Evolutionary conservation across 2,113 vertebrate genomes (phyloP), one percentile per base, ranked within the genome.

Genomic region (Clarias gariepinus): DNA sequence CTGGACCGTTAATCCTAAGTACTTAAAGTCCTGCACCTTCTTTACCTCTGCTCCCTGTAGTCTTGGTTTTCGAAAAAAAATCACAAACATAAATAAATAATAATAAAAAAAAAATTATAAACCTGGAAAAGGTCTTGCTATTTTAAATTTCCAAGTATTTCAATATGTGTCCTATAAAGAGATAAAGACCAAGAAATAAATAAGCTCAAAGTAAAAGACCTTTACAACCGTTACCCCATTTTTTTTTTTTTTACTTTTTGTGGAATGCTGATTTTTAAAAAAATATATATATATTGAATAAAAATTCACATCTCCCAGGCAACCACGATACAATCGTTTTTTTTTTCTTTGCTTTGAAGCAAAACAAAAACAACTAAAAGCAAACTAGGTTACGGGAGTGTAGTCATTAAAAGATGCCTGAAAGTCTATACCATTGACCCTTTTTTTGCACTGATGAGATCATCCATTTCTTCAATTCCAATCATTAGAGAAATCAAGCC

Each of bases 401-500:
- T 47, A 25, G 30, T 87, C 79, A 68, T 11, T 9, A 60, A 25
- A 58, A 84, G 57, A 80, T 64, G 74, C 36, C 64, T 80, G 60
- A 28, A 61, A 58, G 41, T 53, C 61, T 68, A 52, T 66, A 55
- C 71, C 28, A 61, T 82, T 61, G 80, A 78, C 36, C 12, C 69
- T 78, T 86, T 8, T 81, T 86, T 76, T 60, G 71, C 41, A 18
- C 73, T 76, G 68, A 81, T 86, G 64, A 81, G 81, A 84, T 28
- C 21, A 63, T 57, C 30, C 13, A 81, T 90, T 83, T 86, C 63
- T 68, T 73, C 11, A 15, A 84, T 61, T n/a, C 19, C 15, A 36
- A 21, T 84, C 76, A 81, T 88, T 86, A 52, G 76, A 57, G 87
- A 84, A 86, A 86, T 57, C n/a, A 84, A 88, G 36, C 80, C 86